A percentile compares a stretch with the other conserved stretches of the same genome.
Evolutionary conservation across 2,797 vertebrate species (phyloP).

Genomic region (Gila robusta): DNA sequence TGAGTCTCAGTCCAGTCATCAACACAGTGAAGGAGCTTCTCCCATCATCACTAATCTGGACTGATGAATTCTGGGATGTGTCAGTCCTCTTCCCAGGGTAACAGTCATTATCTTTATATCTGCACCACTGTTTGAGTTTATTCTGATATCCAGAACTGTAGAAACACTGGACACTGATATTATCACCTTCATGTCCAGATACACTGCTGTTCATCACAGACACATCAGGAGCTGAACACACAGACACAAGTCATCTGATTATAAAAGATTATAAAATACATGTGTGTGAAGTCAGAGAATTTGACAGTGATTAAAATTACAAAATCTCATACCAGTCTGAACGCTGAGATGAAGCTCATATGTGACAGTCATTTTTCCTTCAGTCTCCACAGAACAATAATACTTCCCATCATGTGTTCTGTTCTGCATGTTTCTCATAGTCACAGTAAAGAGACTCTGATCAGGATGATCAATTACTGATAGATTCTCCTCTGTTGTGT

Average conservation of each 20-base stretch:
- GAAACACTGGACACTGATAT: conserved; percentile 60
- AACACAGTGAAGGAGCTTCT: conserved; percentile 36
- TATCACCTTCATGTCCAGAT: conserved; percentile 31
- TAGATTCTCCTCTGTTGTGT: conserved; percentile 21
- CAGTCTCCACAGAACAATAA: conserved; percentile 8
- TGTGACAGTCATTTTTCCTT: rapidly evolving
- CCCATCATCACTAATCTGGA: conserved; percentile 53
- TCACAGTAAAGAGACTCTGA: conserved; percentile 44
- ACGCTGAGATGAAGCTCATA: not conserved
- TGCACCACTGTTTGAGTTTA: conserved; percentile 19
- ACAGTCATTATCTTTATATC: conserved; percentile 26
- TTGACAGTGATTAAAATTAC: not conserved
- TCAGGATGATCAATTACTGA: conserved; percentile 53
- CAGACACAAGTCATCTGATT: not conserved
- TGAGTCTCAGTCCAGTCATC: conserved; percentile 56
- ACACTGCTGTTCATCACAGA: conserved; percentile 29
- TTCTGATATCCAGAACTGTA: conserved; percentile 59
- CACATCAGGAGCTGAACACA: conserved; percentile 26
- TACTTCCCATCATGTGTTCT: not conserved
- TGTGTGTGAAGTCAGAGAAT: not conserved
- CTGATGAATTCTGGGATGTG: conserved; percentile 44
- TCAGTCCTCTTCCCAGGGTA: not conserved
- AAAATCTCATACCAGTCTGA: not conserved
- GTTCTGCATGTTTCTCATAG: conserved; percentile 46
- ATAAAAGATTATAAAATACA: not conserved